Evolutionary conservation across 2,888 invertebrate genomes (phyloP).

Genomic region (Brachynemurus nebulosus): DNA sequence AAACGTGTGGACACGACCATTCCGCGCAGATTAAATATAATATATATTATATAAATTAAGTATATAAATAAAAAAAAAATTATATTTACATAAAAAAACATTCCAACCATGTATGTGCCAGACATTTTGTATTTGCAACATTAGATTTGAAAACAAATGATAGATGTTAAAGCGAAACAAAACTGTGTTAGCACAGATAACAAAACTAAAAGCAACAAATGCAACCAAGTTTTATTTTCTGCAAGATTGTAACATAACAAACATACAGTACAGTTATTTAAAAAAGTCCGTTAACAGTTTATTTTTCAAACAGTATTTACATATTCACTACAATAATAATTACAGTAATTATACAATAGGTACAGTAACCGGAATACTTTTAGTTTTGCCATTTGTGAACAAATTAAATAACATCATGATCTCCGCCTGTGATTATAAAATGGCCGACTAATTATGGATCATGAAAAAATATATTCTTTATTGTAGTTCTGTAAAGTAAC

Average conservation of each 20-base stretch:
- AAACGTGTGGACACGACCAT: conserved; percentile 1
- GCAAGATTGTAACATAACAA: too few species aligned
- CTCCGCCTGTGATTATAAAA: conserved; percentile 8
- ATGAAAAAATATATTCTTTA: conserved; percentile 3
- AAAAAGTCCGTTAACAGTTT: too few species aligned
- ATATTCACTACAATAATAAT: too few species aligned
- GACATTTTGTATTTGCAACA: conserved; percentile 40
- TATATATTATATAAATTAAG: conserved; percentile 1
- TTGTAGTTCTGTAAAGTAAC: conserved; percentile 1
- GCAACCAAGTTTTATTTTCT: too few species aligned
- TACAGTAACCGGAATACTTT: too few species aligned
- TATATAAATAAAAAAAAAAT: conserved; percentile 2
- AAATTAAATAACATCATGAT: conserved; percentile 5
- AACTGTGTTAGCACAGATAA: neutral
- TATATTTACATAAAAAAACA: conserved; percentile 30
- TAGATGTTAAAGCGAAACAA: conserved; percentile 22
- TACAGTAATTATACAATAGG: too few species aligned
- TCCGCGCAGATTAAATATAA: conserved; percentile 6
- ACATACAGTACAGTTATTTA: too few species aligned
- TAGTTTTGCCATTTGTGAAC: neutral
- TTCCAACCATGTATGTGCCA: conserved; percentile 52
- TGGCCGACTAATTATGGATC: conserved; percentile 5
- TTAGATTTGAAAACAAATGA: conserved; percentile 23
- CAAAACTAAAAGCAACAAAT: too few species aligned
- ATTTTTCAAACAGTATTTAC: too few species aligned